Evolutionary conservation across 2,888 invertebrate genomes (phyloP), one percentile per base, ranked within the genome.

Genomic region (Tineola bisselliella): DNA sequence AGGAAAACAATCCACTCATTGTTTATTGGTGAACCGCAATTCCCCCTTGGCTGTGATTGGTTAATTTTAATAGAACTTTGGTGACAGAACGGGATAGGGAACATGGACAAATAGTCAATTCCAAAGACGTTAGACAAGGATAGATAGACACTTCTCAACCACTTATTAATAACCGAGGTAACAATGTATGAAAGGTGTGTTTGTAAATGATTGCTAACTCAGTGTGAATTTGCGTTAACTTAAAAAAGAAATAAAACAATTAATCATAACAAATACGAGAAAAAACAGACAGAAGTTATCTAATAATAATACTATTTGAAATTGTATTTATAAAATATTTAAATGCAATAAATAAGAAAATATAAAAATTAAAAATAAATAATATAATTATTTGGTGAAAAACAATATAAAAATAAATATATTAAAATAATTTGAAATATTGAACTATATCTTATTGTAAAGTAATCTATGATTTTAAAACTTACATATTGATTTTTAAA

Each of bases 1-100:
- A 44, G 6, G 25, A 38, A 48, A 48, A 48, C n/a, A 25, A 18
- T n/a, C 10, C 58, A 33, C 58, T 33, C 25, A 19, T 77, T 73
- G 78, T 77, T 86, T 84, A 87, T 86, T 87, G 86, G 86, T 76
- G 75, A 73, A 76, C 76, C 79, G 70, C 77, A 72, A 74, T 69
- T 71, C 65, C 64, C 65, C 66, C 68, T 65, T 66, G 68, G 66
- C 67, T 69, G 74, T 71, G 75, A 86, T 87, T 87, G 84, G 86
- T 77, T 66, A 74, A 73, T 76, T 75, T 79, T 76, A 82, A 84
- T 81, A 73, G 76, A 71, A 71, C 70, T 75, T 72, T 77, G 73
- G 70, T 68, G 79, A 69, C 68, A 63, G 76, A 87, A 73, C 74
- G 77, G 76, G 83, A 87, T 54, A 54, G 43, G 15, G 15, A 1